phyloP scores from a whole-genome alignment of 2,888 invertebrate genomes.

The Aspidapion aeneum region DNA sequence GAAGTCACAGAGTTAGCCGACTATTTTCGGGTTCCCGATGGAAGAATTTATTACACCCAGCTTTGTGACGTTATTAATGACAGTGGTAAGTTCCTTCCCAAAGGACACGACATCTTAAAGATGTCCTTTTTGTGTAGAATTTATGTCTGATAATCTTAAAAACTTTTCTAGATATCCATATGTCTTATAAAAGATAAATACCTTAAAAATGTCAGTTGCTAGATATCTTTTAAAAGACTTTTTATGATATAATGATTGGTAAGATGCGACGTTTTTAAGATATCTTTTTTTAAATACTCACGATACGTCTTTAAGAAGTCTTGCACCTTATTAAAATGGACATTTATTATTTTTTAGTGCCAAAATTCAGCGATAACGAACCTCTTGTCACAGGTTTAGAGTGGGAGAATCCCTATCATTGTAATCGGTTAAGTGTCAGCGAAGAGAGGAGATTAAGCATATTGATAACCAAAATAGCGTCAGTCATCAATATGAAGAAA shows the following conservation, averaged over 20 bases:
- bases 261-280: too few relatives aligned
- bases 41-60: constrained; percentile 71
- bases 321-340: too few relatives aligned
- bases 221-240: too few relatives aligned
- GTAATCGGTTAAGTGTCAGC: constrained; percentile 59
- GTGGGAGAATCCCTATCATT: constrained; percentile 69
- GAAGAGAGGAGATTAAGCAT: constrained; percentile 67
- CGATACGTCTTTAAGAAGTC: too few relatives aligned
- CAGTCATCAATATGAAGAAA: constrained; percentile 53
- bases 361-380: constrained; percentile 49
- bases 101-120: not conserved
- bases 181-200: not conserved
- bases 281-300: too few relatives aligned
- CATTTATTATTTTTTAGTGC: constrained; percentile 45
- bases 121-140: constrained; percentile 1
- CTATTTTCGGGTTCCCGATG: constrained; percentile 78
- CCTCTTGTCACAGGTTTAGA: constrained; percentile 55
- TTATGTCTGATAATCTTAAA: not conserved
- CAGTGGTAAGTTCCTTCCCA: constrained; percentile 51
- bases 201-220: too few relatives aligned
- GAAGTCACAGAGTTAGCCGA: constrained; percentile 72
- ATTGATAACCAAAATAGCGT: constrained; percentile 70
- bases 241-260: too few relatives aligned
- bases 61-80: constrained; percentile 70
- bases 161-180: not conserved